Base-by-base conservation (phyloP, 2,888 invertebrate species). In the Ischnus inquisitorius region DNA sequence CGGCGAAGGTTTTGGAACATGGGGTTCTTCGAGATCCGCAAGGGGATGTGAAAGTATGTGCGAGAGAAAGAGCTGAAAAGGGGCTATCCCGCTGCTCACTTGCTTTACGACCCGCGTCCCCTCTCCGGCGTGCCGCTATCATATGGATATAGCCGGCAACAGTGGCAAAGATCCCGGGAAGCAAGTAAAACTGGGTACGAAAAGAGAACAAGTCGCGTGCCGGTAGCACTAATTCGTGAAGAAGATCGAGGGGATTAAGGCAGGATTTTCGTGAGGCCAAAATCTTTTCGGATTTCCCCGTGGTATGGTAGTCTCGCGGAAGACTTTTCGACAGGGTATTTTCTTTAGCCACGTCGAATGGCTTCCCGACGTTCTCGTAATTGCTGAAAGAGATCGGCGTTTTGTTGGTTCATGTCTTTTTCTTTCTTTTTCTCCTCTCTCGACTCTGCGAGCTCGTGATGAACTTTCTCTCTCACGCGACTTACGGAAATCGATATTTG, bases 161-260 rank as follows among this genome's bases (percentile, higher is more conserved):
- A 22, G 39, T 19, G 25, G n/a, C 19, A 43, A 67, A 69, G 25
- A 41, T 64, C 54, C 67, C 25, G 28, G 46, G 67, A 51, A 14
- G 67, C 57, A 64, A 19, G 41, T 22, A 54, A 71, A 69, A 12
- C 39, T 67, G 12, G 25, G 60, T 54, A 28, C 25, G 14, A 14
- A 25, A 6, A 46, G 54, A 48, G 28, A 19, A 22, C 10, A 12
- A 22, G 12, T 4, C 46, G 54, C 16, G 43, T 5, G 60, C 19
- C 46, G 46, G 62, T 28, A 10, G 77, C 34, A 72, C 80, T 80
- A 83, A 83, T 80, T 80, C 77, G 83, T 62, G 72, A 83, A 72
- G 69, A 57, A 72, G 72, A 83, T 75, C 60, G 28, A 46, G 34
- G 34, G 76, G 76, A 83, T 83, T 83, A 83, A 39, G 62, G 16